These are phyloP conservation scores for Drosophila nr. medialis DNA, from an alignment of 2,888 invertebrate genomes.

Conservation along the genomic window DNA sequence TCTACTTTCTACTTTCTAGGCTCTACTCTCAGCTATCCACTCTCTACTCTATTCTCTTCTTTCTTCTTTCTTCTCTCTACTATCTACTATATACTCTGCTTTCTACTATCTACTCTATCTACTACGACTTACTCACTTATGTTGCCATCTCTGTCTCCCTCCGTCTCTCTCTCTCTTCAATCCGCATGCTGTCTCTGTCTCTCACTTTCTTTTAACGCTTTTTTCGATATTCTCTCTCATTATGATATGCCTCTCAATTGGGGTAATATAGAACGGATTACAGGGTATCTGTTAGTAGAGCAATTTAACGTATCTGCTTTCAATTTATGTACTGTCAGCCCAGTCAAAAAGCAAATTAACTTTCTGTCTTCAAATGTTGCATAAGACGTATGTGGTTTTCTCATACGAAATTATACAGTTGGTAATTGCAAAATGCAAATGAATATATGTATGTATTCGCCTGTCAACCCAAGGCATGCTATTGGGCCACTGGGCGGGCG, in stretches of 20 bases:
- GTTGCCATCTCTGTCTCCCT: too few species aligned
- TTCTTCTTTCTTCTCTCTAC: not conserved
- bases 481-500: conserved; percentile 46
- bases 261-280: not conserved
- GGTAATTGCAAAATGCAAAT: conserved; percentile 74
- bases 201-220: not conserved
- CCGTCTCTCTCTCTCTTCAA: not conserved
- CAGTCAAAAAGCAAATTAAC: conserved; percentile 28
- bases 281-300: not conserved
- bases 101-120: not conserved
- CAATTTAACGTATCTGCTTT: not conserved
- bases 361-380: conserved; percentile 27
- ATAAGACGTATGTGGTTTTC: conserved; percentile 34
- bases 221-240: not conserved
- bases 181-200: not conserved
- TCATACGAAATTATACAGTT: conserved; percentile 54
- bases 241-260: too few species aligned
- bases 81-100: not conserved
- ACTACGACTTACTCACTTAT: too few species aligned
- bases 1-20: not conserved
- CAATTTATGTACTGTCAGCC: conserved; percentile 20
- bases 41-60: not conserved
- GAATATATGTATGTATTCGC: conserved; percentile 44
- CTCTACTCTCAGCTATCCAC: not conserved
- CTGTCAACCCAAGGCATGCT: conserved; percentile 15